Evolutionary conservation across 2,797 vertebrate genomes (phyloP).

Genomic region (Spinus olivaceus): DNA sequence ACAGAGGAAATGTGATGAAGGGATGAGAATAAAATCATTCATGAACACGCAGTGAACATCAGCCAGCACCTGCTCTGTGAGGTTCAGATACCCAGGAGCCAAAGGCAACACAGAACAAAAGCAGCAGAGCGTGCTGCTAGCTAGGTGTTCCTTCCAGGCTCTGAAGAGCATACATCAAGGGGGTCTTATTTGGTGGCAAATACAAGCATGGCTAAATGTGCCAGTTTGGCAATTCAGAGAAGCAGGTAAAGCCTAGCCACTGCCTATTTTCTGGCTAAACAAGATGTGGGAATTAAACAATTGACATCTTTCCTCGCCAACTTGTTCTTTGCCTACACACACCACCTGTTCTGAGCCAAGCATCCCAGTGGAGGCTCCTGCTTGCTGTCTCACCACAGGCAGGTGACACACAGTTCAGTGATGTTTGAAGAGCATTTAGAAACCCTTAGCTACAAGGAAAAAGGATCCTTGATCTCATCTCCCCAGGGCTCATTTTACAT

Average conservation of each 20-base stretch:
- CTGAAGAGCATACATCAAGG: neutral
- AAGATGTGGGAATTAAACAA: neutral
- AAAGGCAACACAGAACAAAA: neutral
- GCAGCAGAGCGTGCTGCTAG: rapidly evolving
- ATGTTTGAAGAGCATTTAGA: neutral
- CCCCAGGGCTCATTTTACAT: neutral
- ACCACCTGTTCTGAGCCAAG: neutral
- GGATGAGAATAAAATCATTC: neutral
- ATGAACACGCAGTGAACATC: rapidly evolving
- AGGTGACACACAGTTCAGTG: neutral
- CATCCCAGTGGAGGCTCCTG: neutral
- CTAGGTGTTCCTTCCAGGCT: neutral
- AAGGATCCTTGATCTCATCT: neutral
- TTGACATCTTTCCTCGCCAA: neutral
- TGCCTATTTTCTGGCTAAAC: neutral
- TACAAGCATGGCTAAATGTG: neutral
- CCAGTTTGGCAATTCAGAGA: neutral
- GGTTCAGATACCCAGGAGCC: neutral
- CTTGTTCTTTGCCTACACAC: neutral
- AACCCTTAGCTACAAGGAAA: neutral
- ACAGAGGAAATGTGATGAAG: neutral
- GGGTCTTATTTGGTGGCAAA: neutral
- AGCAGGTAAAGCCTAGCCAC: neutral
- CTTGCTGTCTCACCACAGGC: neutral
- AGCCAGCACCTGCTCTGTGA: neutral